Percentiles rank a stretch among this genome's conserved stretches.
phyloP scores from a whole-genome alignment of 2,797 vertebrate genomes.

The Phataginus tricuspis region DNA sequence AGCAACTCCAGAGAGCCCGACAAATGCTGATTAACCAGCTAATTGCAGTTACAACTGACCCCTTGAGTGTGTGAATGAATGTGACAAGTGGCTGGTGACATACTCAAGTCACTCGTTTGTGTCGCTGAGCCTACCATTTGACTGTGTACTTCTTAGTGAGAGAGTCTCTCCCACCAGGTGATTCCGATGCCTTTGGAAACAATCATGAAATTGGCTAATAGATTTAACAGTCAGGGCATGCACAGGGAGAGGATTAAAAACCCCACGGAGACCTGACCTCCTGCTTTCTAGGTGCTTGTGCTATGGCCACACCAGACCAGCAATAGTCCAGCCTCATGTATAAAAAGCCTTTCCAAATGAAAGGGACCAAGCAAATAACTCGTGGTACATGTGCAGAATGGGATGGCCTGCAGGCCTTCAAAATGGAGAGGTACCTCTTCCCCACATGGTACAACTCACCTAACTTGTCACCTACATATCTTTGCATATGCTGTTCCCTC shows the following conservation, averaged over 20 bases:
- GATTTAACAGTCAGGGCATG: accelerated
- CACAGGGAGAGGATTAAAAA: background rate
- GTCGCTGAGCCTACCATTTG: background rate
- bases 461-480: background rate
- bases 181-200: background rate
- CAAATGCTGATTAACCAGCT: background rate
- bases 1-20: background rate
- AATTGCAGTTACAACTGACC: background rate
- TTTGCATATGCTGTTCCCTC: background rate
- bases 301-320: background rate
- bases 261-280: background rate
- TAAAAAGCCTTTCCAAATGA: background rate
- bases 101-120: background rate
- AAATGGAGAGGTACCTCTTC: background rate
- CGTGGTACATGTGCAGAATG: accelerated
- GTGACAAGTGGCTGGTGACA: conserved; percentile 57
- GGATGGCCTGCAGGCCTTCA: background rate
- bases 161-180: background rate
- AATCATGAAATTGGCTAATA: background rate
- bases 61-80: background rate
- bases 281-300: background rate
- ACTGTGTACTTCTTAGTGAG: background rate
- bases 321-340: background rate
- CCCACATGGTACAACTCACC: accelerated
- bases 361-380: background rate